A percentile compares a stretch with the other conserved stretches of the same genome.
Evolutionary conservation across 2,888 invertebrate genomes (phyloP).

Genomic region (Apotomis capreana): DNA sequence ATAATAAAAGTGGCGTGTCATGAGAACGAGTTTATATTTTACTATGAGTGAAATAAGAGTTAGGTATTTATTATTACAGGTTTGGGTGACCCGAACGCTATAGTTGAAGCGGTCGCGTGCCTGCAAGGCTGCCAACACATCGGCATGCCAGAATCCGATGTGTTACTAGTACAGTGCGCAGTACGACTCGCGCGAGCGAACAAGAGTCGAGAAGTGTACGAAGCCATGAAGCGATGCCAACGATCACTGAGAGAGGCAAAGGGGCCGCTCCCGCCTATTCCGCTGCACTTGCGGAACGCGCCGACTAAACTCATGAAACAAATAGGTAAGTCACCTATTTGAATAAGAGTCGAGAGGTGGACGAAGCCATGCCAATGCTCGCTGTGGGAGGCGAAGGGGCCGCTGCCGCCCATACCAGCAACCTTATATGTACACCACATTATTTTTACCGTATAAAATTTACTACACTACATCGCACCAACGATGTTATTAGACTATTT

Average conservation of each 20-base stretch:
- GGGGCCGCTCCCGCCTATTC: constrained; percentile 89
- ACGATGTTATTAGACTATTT: too few species aligned
- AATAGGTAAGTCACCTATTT: constrained; percentile 79
- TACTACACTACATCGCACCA: too few species aligned
- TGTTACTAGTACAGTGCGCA: constrained; percentile 89
- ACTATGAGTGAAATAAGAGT: background rate
- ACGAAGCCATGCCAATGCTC: too few species aligned
- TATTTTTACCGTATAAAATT: too few species aligned
- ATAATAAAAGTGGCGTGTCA: too few species aligned
- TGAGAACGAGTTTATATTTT: too few species aligned
- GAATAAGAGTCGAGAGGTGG: background rate
- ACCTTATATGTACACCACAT: too few species aligned
- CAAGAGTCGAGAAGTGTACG: constrained; percentile 86
- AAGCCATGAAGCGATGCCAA: constrained; percentile 85
- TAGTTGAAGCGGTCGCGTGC: constrained; percentile 88
- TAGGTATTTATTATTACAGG: constrained; percentile 66
- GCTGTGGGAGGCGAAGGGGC: too few species aligned
- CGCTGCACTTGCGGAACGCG: constrained; percentile 91
- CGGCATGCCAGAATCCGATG: constrained; percentile 92
- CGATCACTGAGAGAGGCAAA: constrained; percentile 82
- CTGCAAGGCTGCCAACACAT: constrained; percentile 91
- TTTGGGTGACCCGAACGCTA: constrained; percentile 85
- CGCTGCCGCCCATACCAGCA: too few species aligned
- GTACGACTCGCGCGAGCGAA: constrained; percentile 90
- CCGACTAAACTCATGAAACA: constrained; percentile 90